Conservation (phyloP, 2,888 invertebrate species). For the Scaptomyza polygonia region DNA sequence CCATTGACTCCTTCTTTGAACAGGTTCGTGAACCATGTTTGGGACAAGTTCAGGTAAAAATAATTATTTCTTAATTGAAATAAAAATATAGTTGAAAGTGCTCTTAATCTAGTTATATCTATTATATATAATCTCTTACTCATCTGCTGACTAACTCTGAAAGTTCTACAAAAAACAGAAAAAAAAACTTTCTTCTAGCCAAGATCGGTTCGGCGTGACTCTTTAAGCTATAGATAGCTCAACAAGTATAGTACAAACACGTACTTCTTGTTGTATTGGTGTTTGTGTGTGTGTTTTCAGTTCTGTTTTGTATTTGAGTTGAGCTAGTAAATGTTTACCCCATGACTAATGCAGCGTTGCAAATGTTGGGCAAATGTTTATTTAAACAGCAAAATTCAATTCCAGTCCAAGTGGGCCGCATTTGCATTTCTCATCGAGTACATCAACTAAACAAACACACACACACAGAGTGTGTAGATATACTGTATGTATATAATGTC, state of each 20-base stretch:
- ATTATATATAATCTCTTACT: neutral
- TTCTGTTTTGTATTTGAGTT: constrained; percentile 15
- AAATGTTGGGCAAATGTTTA: constrained; percentile 50
- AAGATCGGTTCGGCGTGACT: constrained; percentile 16
- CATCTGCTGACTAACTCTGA: constrained; percentile 11
- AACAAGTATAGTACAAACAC: constrained; percentile 29
- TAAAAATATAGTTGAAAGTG: no score
- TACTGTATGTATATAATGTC: constrained; percentile 32
- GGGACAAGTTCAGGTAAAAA: no score
- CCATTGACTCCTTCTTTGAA: no score
- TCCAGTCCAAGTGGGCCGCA: constrained; percentile 60
- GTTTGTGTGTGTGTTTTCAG: neutral
- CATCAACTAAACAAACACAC: constrained; percentile 32
- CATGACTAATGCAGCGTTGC: constrained; percentile 46
- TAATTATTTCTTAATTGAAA: no score
- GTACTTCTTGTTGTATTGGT: neutral
- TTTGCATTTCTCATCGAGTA: constrained; percentile 59
- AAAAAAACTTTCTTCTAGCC: constrained; percentile 14
- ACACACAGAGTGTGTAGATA: constrained; percentile 1
- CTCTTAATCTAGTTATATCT: neutral
- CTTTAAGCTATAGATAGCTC: constrained; percentile 19
- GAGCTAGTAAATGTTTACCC: constrained; percentile 21
- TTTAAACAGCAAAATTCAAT: constrained; percentile 52
- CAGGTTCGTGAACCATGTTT: no score
- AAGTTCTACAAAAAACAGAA: no score